Conservation (phyloP, 2,113 vertebrate genomes). For the Clupea harengus region DNA sequence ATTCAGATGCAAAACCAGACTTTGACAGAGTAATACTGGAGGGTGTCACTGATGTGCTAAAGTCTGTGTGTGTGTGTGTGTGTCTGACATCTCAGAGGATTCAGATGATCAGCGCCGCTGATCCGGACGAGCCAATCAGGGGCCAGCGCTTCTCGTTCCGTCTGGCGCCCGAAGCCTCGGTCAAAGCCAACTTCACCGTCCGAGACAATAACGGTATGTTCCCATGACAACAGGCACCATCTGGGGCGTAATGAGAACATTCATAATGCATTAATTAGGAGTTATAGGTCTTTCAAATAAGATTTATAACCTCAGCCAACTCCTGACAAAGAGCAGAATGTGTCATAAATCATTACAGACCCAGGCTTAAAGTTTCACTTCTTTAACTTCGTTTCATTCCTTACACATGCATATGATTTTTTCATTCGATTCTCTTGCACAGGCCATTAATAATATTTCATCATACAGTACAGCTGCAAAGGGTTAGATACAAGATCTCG, state of each 20-base stretch:
- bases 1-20: not conserved
- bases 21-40: not conserved
- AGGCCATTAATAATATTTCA: not conserved
- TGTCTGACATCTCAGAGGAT: slow-evolving; percentile 75
- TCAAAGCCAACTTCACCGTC: slow-evolving; percentile 90
- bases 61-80: not conserved
- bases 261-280: slow-evolving; percentile 1
- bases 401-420: not conserved
- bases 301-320: not conserved
- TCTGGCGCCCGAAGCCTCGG: slow-evolving; percentile 78
- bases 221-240: not conserved
- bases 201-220: slow-evolving; percentile 90
- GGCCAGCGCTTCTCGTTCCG: slow-evolving; percentile 91
- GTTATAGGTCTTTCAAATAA: slow-evolving; percentile 5
- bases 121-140: slow-evolving; percentile 83
- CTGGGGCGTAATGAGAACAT: not conserved
- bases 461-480: not conserved
- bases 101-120: slow-evolving; percentile 88
- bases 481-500: not conserved
- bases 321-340: not conserved
- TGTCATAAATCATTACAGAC: slow-evolving; percentile 14
- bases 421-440: not conserved
- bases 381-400: not conserved
- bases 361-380: not conserved
- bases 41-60: not conserved